These are phyloP conservation scores for Rambutsinella grinnellia DNA, from an alignment of 2,888 invertebrate species.

Conservation along the genomic window DNA sequence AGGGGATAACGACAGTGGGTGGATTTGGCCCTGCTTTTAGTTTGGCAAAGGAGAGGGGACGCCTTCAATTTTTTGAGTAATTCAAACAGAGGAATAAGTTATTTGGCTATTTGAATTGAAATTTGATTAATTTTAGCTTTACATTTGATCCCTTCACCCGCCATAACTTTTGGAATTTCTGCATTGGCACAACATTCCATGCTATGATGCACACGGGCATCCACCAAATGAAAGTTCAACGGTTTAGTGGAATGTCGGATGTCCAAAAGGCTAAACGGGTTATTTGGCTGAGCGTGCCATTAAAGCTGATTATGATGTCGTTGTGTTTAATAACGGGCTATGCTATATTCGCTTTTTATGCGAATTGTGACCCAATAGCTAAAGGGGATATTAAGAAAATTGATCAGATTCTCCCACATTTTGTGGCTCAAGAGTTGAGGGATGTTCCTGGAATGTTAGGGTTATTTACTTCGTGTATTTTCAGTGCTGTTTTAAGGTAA, in stretches of 20 bases:
- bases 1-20: conserved; percentile 60
- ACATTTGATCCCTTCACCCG: conserved; percentile 10
- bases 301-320: conserved; percentile 50
- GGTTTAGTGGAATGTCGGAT: no score
- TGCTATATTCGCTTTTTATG: conserved; percentile 75
- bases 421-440: conserved; percentile 54
- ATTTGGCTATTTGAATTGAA: no score
- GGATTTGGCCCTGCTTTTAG: conserved; percentile 55
- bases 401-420: conserved; percentile 62
- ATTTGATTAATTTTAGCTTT: not conserved
- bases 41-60: conserved; percentile 47
- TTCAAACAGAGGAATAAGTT: no score
- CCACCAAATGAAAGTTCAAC: no score
- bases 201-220: conserved; percentile 46
- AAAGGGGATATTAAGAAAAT: conserved; percentile 53
- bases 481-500: conserved; percentile 63
- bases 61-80: conserved; percentile 53
- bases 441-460: conserved; percentile 64
- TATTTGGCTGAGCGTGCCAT: conserved; percentile 56
- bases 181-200: no score
- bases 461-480: conserved; percentile 60
- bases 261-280: no score
- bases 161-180: conserved; percentile 44
- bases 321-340: conserved; percentile 70
- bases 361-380: conserved; percentile 59